Base-by-base conservation (phyloP, 2,113 vertebrate species). In the Oreotrochilus melanogaster region DNA sequence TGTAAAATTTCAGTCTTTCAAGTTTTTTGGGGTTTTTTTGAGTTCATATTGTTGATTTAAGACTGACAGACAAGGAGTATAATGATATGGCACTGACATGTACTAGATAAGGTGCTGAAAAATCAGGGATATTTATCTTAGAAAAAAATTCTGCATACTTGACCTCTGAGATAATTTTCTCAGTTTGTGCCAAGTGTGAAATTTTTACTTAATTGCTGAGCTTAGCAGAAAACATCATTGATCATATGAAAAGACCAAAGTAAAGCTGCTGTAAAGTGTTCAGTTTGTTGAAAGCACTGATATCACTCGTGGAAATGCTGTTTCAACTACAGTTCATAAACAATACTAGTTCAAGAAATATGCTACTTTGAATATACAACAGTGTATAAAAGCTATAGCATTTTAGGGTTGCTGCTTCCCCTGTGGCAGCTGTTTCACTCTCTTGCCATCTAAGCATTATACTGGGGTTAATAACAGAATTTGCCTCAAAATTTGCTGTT, bases 151-250 rank as follows among this genome's bases (percentile, higher is more conserved):
- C 25, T 92, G 22, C 47, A 53, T 86, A 79, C 7, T 65, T 95
- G 54, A 70, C 50, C 50, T 84, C 76, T 84, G 72, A 69, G n/a
- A 54, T 70, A 28, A 82, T 93, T 89, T 85, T 50, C 0, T 3
- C 85, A 7, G 9, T 65, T 89, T 1, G 0, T 91, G 81, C 28
- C 62, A 91, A 82, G 74, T 79, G 70, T 92, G 19, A 15, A 7
- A 51, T 92, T 95, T 92, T 91, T 87, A 89, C 18, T 7, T 85
- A 85, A 85, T 25, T 73, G 78, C 50, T 95, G 82, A 96, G 28
- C 67, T 91, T 91, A 62, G 53, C 87, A 91, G 62, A 92, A 85
- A 79, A 66, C 14, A 65, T 31, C 95, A 65, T 54, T 85, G 80
- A 82, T 82, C 4, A 0, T 10, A 30, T 17, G 25, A 75, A 95